phyloP scores from a whole-genome alignment of 2,113 vertebrate species.

The Cynocephalus volans region DNA sequence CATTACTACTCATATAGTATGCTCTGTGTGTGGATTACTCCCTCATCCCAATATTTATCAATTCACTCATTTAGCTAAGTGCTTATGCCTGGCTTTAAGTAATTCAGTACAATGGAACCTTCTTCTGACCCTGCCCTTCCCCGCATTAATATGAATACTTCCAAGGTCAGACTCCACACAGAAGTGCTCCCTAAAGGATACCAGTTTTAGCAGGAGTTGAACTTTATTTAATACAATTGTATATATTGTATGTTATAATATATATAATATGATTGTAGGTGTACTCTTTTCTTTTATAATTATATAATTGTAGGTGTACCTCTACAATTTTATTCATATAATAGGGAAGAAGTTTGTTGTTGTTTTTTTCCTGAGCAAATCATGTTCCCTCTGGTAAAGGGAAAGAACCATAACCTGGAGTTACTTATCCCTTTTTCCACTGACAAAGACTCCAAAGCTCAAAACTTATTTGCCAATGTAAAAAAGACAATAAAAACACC shows the following conservation, averaged over 20 bases:
- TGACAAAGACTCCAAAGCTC: too few species aligned
- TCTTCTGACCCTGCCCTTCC: background rate
- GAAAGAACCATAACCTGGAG: too few species aligned
- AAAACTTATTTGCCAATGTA: too few species aligned
- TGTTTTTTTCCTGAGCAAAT: too few species aligned
- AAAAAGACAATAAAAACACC: too few species aligned
- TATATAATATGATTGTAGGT: too few species aligned
- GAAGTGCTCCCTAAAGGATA: background rate
- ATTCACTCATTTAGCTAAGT: background rate
- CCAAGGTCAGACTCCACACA: background rate
- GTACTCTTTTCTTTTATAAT: too few species aligned
- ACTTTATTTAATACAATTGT: background rate
- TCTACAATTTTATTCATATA: too few species aligned
- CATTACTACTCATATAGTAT: background rate
- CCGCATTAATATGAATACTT: background rate
- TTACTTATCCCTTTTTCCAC: too few species aligned
- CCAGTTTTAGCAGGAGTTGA: background rate
- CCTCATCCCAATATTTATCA: background rate
- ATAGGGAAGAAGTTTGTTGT: too few species aligned
- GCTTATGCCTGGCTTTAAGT: background rate
- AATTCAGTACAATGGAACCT: background rate
- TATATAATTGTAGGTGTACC: too few species aligned
- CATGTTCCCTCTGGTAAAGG: too few species aligned
- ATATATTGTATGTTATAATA: background rate
- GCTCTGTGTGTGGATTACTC: background rate